These are phyloP conservation scores for Eudyptes chrysolophus DNA, from an alignment of 2,113 vertebrate species.

Conservation along the genomic window DNA sequence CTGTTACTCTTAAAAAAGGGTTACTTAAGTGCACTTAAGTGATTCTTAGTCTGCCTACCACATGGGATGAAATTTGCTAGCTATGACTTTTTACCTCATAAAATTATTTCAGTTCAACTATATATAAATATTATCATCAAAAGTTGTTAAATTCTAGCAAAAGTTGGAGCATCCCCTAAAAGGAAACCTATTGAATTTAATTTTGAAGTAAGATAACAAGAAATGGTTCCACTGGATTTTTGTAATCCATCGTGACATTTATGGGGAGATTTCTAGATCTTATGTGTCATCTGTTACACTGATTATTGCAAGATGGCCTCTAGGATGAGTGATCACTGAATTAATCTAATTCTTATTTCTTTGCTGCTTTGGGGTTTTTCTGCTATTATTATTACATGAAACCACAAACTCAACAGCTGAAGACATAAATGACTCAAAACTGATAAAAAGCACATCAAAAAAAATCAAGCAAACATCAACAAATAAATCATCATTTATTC, in stretches of 20 bases:
- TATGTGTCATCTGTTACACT: not conserved
- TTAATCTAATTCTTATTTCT: not conserved
- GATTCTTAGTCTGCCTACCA: not conserved
- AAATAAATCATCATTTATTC: not conserved
- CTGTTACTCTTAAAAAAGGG: not conserved
- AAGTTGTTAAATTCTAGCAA: not conserved
- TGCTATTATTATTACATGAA: not conserved
- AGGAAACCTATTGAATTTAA: not conserved
- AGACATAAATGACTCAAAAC: not conserved
- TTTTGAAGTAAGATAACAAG: not conserved
- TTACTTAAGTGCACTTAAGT: not conserved
- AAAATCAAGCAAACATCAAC: not conserved
- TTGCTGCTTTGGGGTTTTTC: not conserved
- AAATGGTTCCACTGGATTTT: not conserved
- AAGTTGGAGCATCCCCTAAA: not conserved
- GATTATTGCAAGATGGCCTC: not conserved
- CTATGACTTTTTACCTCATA: not conserved
- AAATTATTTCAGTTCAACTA: not conserved
- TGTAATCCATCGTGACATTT: not conserved
- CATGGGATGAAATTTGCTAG: not conserved
- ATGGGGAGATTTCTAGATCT: not conserved
- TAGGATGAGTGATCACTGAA: not conserved
- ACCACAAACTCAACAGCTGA: not conserved
- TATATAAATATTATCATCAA: not conserved
- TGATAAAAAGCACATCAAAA: not conserved